A percentile compares a stretch with the other conserved stretches of the same genome.
Conservation (phyloP, 2,888 invertebrate genomes). For the Belgica antarctica region DNA sequence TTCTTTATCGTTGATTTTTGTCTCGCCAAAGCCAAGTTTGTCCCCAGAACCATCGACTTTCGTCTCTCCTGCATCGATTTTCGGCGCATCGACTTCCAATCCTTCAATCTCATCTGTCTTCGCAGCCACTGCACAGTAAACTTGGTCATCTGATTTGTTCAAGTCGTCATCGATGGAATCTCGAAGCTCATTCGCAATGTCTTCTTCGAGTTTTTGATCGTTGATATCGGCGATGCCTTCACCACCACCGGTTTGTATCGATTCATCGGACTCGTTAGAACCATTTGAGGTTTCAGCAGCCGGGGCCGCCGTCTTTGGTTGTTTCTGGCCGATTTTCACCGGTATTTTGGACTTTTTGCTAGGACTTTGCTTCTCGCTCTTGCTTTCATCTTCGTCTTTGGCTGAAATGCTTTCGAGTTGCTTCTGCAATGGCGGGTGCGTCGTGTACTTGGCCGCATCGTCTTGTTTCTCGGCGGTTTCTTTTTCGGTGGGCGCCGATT, state of each 20-base stretch:
- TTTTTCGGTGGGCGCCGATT: constrained; percentile 51
- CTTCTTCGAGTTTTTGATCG: constrained; percentile 45
- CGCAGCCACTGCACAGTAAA: too few species aligned
- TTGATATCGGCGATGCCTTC: constrained; percentile 53
- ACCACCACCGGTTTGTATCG: constrained; percentile 53
- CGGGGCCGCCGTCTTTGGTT: constrained; percentile 22
- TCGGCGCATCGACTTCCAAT: too few species aligned
- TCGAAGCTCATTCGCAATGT: constrained; percentile 46
- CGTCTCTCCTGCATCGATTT: too few species aligned
- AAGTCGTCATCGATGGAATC: constrained; percentile 47
- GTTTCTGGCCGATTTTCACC: constrained; percentile 45
- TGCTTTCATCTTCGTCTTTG: constrained; percentile 43
- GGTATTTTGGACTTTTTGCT: constrained; percentile 55
- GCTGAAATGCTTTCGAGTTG: constrained; percentile 23
- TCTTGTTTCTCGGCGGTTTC: constrained; percentile 45
- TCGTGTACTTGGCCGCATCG: constrained; percentile 49
- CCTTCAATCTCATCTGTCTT: too few species aligned
- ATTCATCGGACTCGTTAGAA: constrained; percentile 47
- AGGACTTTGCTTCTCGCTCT: constrained; percentile 50
- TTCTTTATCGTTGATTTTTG: too few species aligned
- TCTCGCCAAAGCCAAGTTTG: too few species aligned
- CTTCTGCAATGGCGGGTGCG: constrained; percentile 52
- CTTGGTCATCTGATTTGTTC: constrained; percentile 49
- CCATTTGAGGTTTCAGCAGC: constrained; percentile 46
- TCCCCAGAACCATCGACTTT: too few species aligned